Conservation (phyloP, 2,888 invertebrate species). For the Branchipolynoe longqiensis region DNA sequence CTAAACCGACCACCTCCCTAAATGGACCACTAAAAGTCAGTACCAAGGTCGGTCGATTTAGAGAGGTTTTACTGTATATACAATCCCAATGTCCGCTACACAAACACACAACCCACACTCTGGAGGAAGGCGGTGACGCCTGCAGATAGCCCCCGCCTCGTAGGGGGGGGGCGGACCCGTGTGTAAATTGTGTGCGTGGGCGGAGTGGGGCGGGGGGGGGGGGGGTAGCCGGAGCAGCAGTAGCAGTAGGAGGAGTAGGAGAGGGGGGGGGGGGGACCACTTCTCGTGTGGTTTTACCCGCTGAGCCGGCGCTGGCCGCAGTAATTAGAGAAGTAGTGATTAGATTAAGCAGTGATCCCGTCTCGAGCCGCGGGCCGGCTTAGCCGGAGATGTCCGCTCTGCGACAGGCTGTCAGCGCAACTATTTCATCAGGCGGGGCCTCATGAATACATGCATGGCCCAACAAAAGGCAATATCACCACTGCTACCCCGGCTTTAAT, state of each 20-base stretch:
- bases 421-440: constrained; percentile 44
- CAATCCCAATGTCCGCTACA: too few relatives aligned
- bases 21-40: too few relatives aligned
- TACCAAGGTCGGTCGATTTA: too few relatives aligned
- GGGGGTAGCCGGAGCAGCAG: not conserved
- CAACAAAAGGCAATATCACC: constrained; percentile 51
- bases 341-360: constrained; percentile 54
- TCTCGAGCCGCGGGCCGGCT: not conserved
- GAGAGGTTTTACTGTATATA: too few relatives aligned
- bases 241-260: not conserved
- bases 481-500: constrained; percentile 18
- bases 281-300: constrained; percentile 39
- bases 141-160: too few relatives aligned
- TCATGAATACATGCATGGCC: constrained; percentile 53
- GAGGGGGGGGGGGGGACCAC: constrained; percentile 15
- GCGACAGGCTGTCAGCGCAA: constrained; percentile 49
- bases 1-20: too few relatives aligned
- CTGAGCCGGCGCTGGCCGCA: constrained; percentile 43
- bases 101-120: too few relatives aligned
- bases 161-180: too few relatives aligned
- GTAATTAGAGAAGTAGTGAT: constrained; percentile 54
- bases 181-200: too few relatives aligned
- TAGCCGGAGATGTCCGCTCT: constrained; percentile 35
- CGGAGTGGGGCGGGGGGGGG: not conserved
- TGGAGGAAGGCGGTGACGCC: too few relatives aligned